Evolutionary conservation across 2,113 vertebrate genomes (phyloP), one percentile per base, ranked within the genome.

Genomic region (Rana temporaria): DNA sequence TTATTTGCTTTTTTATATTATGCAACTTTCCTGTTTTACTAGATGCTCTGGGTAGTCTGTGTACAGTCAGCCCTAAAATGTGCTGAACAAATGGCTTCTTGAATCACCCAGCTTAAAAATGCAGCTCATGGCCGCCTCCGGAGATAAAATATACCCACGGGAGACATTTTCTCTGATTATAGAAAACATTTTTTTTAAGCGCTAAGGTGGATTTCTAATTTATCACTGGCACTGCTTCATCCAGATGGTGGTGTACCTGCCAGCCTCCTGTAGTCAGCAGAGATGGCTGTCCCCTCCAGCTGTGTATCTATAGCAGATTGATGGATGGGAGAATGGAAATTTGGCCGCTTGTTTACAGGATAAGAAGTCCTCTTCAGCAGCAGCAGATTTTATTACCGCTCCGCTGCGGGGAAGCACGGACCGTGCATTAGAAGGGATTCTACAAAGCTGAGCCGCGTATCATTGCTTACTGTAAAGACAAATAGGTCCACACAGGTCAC

Each of bases 301-400:
- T 32, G 24, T 20, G 26, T 64, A 48, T 26, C 32, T 15, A 14
- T 56, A 70, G 69, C 80, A 74, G 30, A 9, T 65, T 74, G 62
- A 67, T 82, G 15, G 53, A 82, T 82, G 70, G 52, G 30, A 59
- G 66, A 72, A 56, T 52, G 79, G 79, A 63, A 81, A 81, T 11
- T 52, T 62, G 79, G n/a, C 60, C 22, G 53, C 22, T 17, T 42
- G 52, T 74, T 26, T 64, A 66, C 53, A 38, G 52, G 78, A 80
- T 60, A 14, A 74, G 24, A 14, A 74, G 24, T 67, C 26, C 53
- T 69, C 53, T 20, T n/a, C n/a, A n/a, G n/a, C 18, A 11, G 24
- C 62, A 71, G 6, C 52, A 24, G 18, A 48, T 81, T 53, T 81
- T 53, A 72, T 62, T 80, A 56, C 53, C 12, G 11, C 16, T 12